Conservation (phyloP, 1,140 invertebrate genomes). For the Drosophila prosaltans region DNA sequence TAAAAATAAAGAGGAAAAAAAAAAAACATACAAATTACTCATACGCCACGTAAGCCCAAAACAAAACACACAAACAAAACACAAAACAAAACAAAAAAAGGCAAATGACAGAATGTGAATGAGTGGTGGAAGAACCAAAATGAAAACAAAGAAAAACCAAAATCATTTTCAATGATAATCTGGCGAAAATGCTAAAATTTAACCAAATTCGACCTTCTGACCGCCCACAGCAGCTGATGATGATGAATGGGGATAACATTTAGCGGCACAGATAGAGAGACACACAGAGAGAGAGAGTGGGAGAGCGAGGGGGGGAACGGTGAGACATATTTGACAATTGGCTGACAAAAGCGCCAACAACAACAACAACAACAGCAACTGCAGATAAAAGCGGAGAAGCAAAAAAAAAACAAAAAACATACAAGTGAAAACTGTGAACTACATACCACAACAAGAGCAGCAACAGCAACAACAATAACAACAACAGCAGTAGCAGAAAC, state of each 20-base stretch:
- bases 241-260: constrained; percentile 25
- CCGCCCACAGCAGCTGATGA: constrained; percentile 42
- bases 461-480: constrained; percentile 31
- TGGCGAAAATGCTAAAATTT: constrained; percentile 26
- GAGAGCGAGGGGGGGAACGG: constrained; percentile 2
- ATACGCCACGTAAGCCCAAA: constrained; percentile 60
- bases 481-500: constrained; percentile 25
- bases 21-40: constrained; percentile 63
- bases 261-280: constrained; percentile 11
- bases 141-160: constrained; percentile 25
- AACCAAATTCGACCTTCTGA: constrained; percentile 42
- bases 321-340: constrained; percentile 46
- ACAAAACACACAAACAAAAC: constrained; percentile 20
- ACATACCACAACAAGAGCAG: constrained; percentile 29
- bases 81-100: constrained; percentile 20
- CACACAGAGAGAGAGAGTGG: background rate
- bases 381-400: constrained; percentile 57
- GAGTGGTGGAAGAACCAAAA: background rate
- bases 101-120: background rate
- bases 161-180: constrained; percentile 41
- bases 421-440: constrained; percentile 22
- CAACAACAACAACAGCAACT: constrained; percentile 30
- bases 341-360: constrained; percentile 52
- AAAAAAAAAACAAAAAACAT: constrained; percentile 28
- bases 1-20: constrained; percentile 47